Percentiles rank a stretch among this genome's conserved stretches.
Evolutionary conservation across 2,888 invertebrate species (phyloP).

Genomic region (Hypomecis punctinalis): DNA sequence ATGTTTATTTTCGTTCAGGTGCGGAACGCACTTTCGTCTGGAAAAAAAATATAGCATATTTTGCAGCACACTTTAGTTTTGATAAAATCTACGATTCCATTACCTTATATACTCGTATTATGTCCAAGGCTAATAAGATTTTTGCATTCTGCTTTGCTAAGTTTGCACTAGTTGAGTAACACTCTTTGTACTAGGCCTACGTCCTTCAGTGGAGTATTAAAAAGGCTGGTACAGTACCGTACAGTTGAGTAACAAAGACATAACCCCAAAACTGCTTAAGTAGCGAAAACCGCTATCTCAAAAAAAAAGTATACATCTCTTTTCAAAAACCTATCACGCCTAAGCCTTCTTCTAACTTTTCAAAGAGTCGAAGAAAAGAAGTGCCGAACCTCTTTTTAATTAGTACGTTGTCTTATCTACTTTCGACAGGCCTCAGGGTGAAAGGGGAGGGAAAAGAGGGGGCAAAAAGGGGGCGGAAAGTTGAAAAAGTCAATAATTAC

Average conservation of each 20-base stretch:
- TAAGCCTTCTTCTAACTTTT: conserved; percentile 24
- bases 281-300: background rate
- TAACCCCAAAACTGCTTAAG: too few species aligned
- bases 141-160: too few species aligned
- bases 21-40: background rate
- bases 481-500: conserved; percentile 81
- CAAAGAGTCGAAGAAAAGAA: conserved; percentile 42
- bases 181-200: too few species aligned
- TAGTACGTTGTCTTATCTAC: conserved; percentile 71
- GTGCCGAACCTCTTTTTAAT: conserved; percentile 69
- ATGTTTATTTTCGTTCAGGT: background rate
- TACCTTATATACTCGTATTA: too few species aligned
- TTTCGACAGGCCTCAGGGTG: conserved; percentile 63
- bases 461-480: conserved; percentile 50
- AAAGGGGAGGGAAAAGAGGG: conserved; percentile 35
- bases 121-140: too few species aligned
- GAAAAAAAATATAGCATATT: too few species aligned
- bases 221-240: too few species aligned
- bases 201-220: too few species aligned
- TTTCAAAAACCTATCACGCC: conserved; percentile 34
- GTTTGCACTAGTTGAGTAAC: too few species aligned
- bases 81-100: too few species aligned
- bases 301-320: background rate
- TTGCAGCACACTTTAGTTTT: too few species aligned
- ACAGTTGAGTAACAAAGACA: too few species aligned